Evolutionary conservation across 2,888 invertebrate genomes (phyloP), one percentile per base, ranked within the genome.

Genomic region (Ochropleura plecta): DNA sequence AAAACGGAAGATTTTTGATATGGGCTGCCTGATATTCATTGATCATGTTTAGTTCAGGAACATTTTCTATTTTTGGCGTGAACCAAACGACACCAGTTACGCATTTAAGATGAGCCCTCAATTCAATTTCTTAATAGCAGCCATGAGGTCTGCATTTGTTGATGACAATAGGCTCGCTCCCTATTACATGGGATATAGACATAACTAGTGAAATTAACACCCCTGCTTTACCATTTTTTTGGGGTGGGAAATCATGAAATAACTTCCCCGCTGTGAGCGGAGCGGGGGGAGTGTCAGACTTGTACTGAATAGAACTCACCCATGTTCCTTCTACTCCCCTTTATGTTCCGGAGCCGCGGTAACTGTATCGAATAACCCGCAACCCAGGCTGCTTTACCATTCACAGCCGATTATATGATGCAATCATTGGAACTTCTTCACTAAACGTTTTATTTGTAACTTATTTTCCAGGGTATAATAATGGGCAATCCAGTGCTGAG

Each of bases 401-500:
- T 30, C 6, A 20, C 55, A 30, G 20, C 14, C 20, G 0, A 20
- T 57, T 57, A 57, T 57, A 7, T 20, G 14, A 7, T 20, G 12
- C 14, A 20, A 55, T 20, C 55, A 20, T 55, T 1, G 20, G 20
- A 14, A 12, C 30, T 42, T n/a, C 65, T 2, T 16, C 40, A 42
- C 40, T 53, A 30, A 64, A 16, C 3, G 1, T 51, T n/a, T 42
- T n/a, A 16, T 46, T 53, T 46, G 18, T 14, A 3, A 66, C 55
- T 92, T 14, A 3, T 64, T 55, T 92, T 92, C 4, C 91, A 97
- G 97, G 97, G 97, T 48, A 82, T 97, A 74, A 96, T 96, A 20
- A 91, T 97, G 86, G 97, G 97, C 0, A 97, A 97, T 79, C 97
- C 97, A 3, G 92, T 97, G 30, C 90, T 97, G 64, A 96, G 97